Base-by-base conservation (phyloP, 2,888 invertebrate species). In the Tipula lateralis region DNA sequence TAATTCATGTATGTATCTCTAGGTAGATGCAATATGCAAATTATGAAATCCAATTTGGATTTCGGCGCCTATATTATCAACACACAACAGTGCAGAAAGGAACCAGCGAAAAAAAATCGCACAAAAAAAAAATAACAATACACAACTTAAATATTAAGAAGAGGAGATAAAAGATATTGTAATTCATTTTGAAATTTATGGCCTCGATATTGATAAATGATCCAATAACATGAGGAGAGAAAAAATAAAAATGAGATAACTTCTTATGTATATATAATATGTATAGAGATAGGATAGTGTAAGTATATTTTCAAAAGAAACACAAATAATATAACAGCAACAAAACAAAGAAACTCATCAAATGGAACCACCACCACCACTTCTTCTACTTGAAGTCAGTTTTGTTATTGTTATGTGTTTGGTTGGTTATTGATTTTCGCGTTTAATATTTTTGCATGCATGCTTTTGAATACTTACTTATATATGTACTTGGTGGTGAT, bases 11-110 rank as follows among this genome's bases (percentile, higher is more conserved):
- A 30, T 66, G 66, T 24, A 66, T 24, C 66, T 66, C 66, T 66
- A 24, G 12, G 24, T 66, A 32, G 29, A 82, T 30, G 82, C 82
- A 82, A 82, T 82, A 82, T 82, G 82, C 82, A 82, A 82, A 82
- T 82, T 82, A 82, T 82, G 82, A 82, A 82, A 82, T 82, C 82
- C 82, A 82, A 82, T 82, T 82, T 82, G 82, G 82, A 30, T 82
- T 82, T 82, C 82, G 82, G 82, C 82, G 82, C 82, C 82, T 82
- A 30, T 32, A 82, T 82, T 82, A 82, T 82, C 82, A 82, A 30
- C 82, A 29, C 82, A 81, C 29, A 81, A 81, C 29, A 50, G 44
- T 7, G 44, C 16, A 66, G 24, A 66, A 66, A 66, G 66, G 66
- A 66, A 66, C 66, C 66, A 66, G 66, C 66, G 24, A 19, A 66